Percentiles rank a stretch among this genome's conserved stretches.
These are phyloP conservation scores for Hyposmocoma kahamanoa DNA, from an alignment of 1,140 invertebrate species.

Conservation along the genomic window DNA sequence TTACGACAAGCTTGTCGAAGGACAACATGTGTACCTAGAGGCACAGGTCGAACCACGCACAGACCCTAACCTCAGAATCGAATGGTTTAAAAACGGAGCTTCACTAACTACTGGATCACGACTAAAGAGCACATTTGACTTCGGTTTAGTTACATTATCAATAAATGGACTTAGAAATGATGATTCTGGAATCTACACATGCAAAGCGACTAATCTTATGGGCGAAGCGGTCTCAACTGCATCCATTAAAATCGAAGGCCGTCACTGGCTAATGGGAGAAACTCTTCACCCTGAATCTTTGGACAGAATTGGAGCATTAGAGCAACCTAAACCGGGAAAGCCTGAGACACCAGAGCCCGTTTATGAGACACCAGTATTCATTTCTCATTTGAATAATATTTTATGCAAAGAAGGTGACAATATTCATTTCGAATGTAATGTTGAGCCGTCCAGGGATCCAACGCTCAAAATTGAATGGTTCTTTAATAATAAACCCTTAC, in stretches of 20 bases:
- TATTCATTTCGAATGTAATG: conserved; percentile 95
- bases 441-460: conserved; percentile 95
- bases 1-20: conserved; percentile 89
- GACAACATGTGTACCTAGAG: conserved; percentile 93
- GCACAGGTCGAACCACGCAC: conserved; percentile 96
- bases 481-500: conserved; percentile 88
- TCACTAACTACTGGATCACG: conserved; percentile 88
- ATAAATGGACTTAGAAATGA: conserved; percentile 89
- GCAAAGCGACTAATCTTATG: conserved; percentile 91
- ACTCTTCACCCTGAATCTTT: conserved; percentile 93
- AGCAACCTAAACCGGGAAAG: conserved; percentile 81
- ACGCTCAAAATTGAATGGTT: conserved; percentile 96
- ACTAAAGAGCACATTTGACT: conserved; percentile 92
- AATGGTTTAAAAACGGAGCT: conserved; percentile 96
- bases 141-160: conserved; percentile 93
- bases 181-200: conserved; percentile 95
- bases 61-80: conserved; percentile 92
- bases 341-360: conserved; percentile 81
- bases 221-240: conserved; percentile 95
- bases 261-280: conserved; percentile 90
- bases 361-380: conserved; percentile 91
- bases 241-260: conserved; percentile 91
- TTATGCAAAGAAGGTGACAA: conserved; percentile 92
- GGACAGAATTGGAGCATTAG: conserved; percentile 88
- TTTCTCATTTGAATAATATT: conserved; percentile 92